These are phyloP conservation scores for Phoxinus dragarum DNA, from an alignment of 2,797 vertebrate genomes.

Conservation along the genomic window DNA sequence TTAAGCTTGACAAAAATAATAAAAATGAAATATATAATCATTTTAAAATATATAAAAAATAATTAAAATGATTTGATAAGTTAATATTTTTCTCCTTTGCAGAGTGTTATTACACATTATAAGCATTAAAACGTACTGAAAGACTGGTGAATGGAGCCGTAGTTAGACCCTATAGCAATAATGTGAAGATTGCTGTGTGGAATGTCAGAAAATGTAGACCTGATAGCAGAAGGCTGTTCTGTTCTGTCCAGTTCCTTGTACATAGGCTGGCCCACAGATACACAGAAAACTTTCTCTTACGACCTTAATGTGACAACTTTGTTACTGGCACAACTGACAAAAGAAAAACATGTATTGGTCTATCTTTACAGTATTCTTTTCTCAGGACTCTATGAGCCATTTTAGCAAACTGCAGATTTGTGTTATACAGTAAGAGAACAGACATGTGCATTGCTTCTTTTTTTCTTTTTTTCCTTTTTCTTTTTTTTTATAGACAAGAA, in stretches of 20 bases:
- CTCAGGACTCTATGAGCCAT: background rate
- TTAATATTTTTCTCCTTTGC: background rate
- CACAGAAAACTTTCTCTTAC: background rate
- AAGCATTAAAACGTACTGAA: conserved; percentile 8
- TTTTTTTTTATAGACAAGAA: background rate
- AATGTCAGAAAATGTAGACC: background rate
- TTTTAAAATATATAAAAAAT: accelerated
- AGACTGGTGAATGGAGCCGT: background rate
- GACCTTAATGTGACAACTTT: background rate
- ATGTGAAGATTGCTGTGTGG: conserved; percentile 10
- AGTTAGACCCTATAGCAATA: background rate
- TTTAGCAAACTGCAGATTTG: conserved; percentile 8
- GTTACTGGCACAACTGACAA: background rate
- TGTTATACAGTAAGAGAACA: background rate
- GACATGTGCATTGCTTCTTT: background rate
- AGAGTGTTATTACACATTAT: background rate
- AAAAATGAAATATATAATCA: background rate
- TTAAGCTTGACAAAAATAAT: background rate
- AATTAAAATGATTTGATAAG: background rate
- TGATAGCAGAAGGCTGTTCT: background rate
- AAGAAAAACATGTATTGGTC: no score
- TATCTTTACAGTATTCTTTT: background rate
- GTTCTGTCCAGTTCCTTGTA: background rate
- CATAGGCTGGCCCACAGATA: background rate
- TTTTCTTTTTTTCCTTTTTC: no score